Conservation (phyloP, 35 echinoderm and acorn worm species). For the Diadema setosum region DNA sequence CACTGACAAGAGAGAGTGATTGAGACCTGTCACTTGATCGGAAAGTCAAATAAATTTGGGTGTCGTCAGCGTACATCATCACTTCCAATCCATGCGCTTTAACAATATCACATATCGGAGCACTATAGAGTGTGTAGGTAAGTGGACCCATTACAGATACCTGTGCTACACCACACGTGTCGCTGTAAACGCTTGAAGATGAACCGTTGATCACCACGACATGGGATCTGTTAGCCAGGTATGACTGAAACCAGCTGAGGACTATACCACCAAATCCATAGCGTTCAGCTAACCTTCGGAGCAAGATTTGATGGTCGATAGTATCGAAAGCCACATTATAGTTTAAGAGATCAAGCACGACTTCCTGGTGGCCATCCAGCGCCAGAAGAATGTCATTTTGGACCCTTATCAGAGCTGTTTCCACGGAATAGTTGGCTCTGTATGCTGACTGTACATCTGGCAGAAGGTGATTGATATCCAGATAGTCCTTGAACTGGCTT, state of each 20-base stretch:
- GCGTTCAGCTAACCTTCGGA: too few species aligned
- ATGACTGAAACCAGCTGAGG: too few species aligned
- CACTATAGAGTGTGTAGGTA: too few species aligned
- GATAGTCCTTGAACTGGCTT: conserved; percentile 7
- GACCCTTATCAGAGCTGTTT: conserved; percentile 24
- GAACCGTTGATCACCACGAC: too few species aligned
- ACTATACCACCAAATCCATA: too few species aligned
- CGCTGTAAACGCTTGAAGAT: not conserved
- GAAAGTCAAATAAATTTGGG: not conserved
- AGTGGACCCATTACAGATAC: not conserved
- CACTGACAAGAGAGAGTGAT: too few species aligned
- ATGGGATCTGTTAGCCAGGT: too few species aligned
- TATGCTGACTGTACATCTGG: conserved; percentile 40
- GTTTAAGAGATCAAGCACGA: too few species aligned
- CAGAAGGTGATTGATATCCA: too few species aligned
- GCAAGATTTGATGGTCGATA: not conserved
- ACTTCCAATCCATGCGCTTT: not conserved
- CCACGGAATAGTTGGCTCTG: conserved; percentile 13
- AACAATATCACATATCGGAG: not conserved
- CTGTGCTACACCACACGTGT: not conserved
- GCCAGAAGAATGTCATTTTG: too few species aligned
- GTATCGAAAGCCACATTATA: too few species aligned
- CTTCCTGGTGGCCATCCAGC: too few species aligned
- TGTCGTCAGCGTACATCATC: conserved; percentile 18
- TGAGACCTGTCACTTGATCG: not conserved